Evolutionary conservation across 2,888 invertebrate species (phyloP).

Genomic region (Cheilosia vernalis): DNA sequence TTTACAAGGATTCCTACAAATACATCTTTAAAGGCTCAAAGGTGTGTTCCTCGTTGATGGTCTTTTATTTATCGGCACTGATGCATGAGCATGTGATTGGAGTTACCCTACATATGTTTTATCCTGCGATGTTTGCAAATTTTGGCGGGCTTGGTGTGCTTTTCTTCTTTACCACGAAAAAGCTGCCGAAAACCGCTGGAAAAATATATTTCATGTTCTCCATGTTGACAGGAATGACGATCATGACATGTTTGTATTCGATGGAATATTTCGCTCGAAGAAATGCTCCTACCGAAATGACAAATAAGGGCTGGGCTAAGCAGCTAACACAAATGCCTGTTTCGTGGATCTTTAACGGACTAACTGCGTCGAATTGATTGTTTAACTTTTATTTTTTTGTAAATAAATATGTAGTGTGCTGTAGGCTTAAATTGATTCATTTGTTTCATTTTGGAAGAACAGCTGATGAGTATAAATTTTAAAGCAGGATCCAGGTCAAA

Average conservation of each 20-base stretch:
- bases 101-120: neutral
- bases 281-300: neutral
- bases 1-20: conserved; percentile 88
- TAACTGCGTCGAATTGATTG: no score
- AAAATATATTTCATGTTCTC: neutral
- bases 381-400: no score
- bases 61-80: conserved; percentile 90
- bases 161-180: neutral
- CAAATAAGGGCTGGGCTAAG: neutral
- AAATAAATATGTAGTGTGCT: no score
- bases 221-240: neutral
- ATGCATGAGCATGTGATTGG: conserved; percentile 92
- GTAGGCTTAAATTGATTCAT: no score
- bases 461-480: no score
- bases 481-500: no score
- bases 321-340: neutral
- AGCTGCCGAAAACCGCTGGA: neutral
- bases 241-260: neutral
- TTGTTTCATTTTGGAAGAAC: no score
- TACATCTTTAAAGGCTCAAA: conserved; percentile 79
- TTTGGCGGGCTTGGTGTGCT: neutral
- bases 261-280: neutral
- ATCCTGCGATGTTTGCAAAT: neutral
- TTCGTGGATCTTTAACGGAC: neutral
- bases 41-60: conserved; percentile 81